phyloP scores from a whole-genome alignment of 2,888 invertebrate species.

The Atethmia centrago region DNA sequence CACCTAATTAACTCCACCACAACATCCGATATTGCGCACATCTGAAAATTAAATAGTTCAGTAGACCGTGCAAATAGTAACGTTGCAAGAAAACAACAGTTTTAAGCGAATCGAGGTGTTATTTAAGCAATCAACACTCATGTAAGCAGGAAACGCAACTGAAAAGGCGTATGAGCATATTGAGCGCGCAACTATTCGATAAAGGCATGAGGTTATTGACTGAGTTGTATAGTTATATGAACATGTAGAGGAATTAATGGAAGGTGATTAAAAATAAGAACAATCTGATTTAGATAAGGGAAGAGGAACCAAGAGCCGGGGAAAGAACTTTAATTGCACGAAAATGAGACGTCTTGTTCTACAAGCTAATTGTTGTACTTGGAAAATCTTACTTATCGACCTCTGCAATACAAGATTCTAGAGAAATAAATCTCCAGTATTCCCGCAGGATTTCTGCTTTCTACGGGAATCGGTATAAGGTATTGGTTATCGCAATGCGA shows the following conservation, averaged over 20 bases:
- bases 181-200: constrained; percentile 51
- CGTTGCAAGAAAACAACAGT: constrained; percentile 54
- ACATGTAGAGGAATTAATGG: background rate
- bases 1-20: constrained; percentile 16
- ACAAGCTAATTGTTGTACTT: background rate
- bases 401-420: background rate
- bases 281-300: background rate
- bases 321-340: background rate
- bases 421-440: background rate
- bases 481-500: background rate
- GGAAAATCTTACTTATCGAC: background rate
- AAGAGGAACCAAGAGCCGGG: background rate
- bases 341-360: background rate
- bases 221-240: constrained; percentile 17
- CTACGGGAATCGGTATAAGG: background rate
- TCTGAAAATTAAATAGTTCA: constrained; percentile 37
- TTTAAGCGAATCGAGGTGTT: constrained; percentile 48
- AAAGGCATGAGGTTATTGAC: constrained; percentile 60
- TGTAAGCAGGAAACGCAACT: constrained; percentile 59
- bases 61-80: constrained; percentile 49
- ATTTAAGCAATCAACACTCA: constrained; percentile 65
- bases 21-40: constrained; percentile 56
- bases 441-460: background rate
- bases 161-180: constrained; percentile 46
- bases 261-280: background rate